A percentile compares a stretch with the other conserved stretches of the same genome.
phyloP scores from a whole-genome alignment of 1,140 invertebrate species.

The Ceratitis capitata region DNA sequence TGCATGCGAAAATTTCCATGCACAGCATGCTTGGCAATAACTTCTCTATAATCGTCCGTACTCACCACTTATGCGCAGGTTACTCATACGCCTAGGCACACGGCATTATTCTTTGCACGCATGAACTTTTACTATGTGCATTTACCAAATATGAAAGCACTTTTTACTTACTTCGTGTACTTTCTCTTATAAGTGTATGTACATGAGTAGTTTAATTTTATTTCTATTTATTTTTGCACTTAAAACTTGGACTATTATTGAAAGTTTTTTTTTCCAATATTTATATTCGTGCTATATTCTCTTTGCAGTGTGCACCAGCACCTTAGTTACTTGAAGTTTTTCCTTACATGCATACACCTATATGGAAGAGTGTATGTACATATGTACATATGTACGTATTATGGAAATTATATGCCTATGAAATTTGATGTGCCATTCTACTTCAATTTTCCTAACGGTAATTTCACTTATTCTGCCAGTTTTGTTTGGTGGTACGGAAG shows the following conservation, averaged over 20 bases:
- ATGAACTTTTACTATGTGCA: not conserved
- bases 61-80: not conserved
- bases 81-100: constrained; percentile 4
- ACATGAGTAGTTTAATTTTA: not conserved
- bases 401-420: constrained; percentile 10
- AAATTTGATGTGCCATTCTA: not conserved
- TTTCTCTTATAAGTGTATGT: not conserved
- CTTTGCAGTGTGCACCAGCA: not conserved
- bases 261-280: not conserved
- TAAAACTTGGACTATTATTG: not conserved
- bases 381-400: not conserved
- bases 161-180: not conserved
- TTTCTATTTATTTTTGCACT: not conserved
- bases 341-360: no score
- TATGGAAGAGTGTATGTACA: not conserved
- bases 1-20: not conserved
- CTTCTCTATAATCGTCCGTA: not conserved
- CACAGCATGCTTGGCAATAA: not conserved
- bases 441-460: constrained; percentile 1
- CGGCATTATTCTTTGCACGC: not conserved
- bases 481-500: not conserved
- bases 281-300: not conserved
- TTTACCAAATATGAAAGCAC: not conserved
- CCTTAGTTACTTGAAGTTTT: not conserved
- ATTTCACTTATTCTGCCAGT: not conserved